Evolutionary conservation across 2,888 invertebrate species (phyloP), one percentile per base, ranked within the genome.

Genomic region (Andrena haemorrhoa): DNA sequence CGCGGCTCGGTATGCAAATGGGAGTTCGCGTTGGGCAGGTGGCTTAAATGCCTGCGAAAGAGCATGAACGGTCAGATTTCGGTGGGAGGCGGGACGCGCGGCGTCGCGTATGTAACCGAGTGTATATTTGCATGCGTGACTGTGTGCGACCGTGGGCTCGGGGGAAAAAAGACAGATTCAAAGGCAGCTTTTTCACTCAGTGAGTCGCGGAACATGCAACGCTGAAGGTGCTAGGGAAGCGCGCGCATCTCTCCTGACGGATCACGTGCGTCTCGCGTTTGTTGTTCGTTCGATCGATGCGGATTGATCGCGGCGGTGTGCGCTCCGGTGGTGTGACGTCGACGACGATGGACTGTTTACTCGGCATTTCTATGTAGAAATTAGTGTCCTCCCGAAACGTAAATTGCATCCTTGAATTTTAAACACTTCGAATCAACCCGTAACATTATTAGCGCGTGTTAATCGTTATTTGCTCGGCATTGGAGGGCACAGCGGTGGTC

Each of bases 121-220:
- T 20, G 2, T 63, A 20, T 61, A 20, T 61, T 33, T 26, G 8
- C 53, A 33, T 20, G 49, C 66, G 41, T 33, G 61, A 49, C 47
- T 23, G 63, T 56, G 53, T 56, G 41, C 31, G 79, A 49, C 66
- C 47, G 63, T 26, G 70, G 20, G 60, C 41, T 41, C 41, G 60
- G 68, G 8, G 82, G 75, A 75, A 79, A 75, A 75, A 68, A 79
- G 82, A 75, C 79, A 47, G 60, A 79, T 65, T 82, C 61, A 63
- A 69, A 75, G 72, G 73, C 82, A 82, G 72, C 81, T 87, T 87
- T 88, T 80, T 82, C 84, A 84, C 77, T 88, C 85, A 88, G 89
- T 89, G 75, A 85, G 69, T 87, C 84, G 86, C 79, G 85, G 79
- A 65, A 79, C 84, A 79, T 75, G 74, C 68, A 63, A 77, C 82